Evolutionary conservation across 2,113 vertebrate species (phyloP).

Genomic region (Chloropsis cyanopogon): DNA sequence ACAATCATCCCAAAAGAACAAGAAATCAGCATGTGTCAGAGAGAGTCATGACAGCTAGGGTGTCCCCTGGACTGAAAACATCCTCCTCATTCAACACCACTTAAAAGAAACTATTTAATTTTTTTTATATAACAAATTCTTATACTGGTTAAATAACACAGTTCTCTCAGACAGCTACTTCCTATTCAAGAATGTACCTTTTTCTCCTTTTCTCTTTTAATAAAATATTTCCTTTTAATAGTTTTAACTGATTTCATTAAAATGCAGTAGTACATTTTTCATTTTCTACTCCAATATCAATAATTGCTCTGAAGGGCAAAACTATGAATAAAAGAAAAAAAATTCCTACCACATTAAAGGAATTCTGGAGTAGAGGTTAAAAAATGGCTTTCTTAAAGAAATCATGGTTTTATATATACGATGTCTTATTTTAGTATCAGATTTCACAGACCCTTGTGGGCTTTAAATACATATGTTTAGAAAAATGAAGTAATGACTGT

Average conservation of each 20-base stretch:
- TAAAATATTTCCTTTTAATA: constrained; percentile 1
- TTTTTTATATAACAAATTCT: neutral
- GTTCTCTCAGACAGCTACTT: neutral
- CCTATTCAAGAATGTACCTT: neutral
- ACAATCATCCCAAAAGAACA: neutral
- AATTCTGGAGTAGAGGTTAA: constrained; percentile 6
- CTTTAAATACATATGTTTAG: constrained; percentile 54
- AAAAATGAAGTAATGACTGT: constrained; percentile 60
- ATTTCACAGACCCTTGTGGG: constrained; percentile 43
- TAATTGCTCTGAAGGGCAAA: neutral
- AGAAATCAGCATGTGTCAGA: neutral
- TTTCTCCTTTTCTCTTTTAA: neutral
- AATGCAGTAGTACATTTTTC: neutral
- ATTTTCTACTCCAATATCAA: neutral
- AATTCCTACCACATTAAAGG: constrained; percentile 29
- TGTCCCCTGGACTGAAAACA: neutral
- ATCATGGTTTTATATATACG: neutral
- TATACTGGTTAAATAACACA: neutral
- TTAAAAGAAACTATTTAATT: neutral
- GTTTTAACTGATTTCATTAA: constrained; percentile 35
- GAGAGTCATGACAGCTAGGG: neutral
- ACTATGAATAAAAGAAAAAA: neutral
- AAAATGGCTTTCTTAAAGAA: constrained; percentile 33
- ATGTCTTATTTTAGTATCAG: constrained; percentile 54
- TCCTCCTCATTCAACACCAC: neutral